Base-by-base conservation (phyloP, 2,888 invertebrate species). In the Fragum sueziense region DNA sequence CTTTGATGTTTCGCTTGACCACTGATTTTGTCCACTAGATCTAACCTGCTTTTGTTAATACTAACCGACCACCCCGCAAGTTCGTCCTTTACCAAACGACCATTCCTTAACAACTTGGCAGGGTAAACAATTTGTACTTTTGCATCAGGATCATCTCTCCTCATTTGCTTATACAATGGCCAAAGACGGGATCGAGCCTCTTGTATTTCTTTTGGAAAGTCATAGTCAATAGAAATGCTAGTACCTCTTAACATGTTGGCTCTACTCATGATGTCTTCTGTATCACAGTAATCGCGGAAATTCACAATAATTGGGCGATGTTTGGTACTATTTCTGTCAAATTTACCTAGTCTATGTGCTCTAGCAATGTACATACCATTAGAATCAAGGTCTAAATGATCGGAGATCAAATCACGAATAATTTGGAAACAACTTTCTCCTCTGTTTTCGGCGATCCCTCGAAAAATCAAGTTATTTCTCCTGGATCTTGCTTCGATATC, bases 71-170 rank as follows among this genome's bases (percentile, higher is more conserved):
- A 68, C 11, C 29, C 68, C 14, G n/a, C 14, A 27, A 68, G 17
- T 27, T 68, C 68, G 27, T 47, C 68, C 20, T 29, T 47, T 17
- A 68, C 68, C 25, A 47, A 27, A 25, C 68, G 41, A 27, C 68
- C 68, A 17, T 68, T 47, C 11, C 25, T 25, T 34, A 47, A 20
- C 7, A 68, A 14, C 27, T 27, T 47, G n/a, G 27, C 41, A 2
- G 68, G 68, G 33, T 65, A 65, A 37, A 65, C 65, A 22, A 65
- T 65, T 65, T 65, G 33, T 22, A 65, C 33, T 22, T 34, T 37
- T 14, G 33, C 37, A 17, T 22, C 31, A 37, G 34, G 57, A 57
- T 27, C 22, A 7, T 57, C 25, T 27, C 25, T n/a, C 57, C 25
- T 57, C 25, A 57, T 57, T 20, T n/a, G 25, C 25, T 57, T 57